Evolutionary conservation across 2,113 vertebrate genomes (phyloP), one percentile per base, ranked within the genome.

Genomic region (Camelus dromedarius): DNA sequence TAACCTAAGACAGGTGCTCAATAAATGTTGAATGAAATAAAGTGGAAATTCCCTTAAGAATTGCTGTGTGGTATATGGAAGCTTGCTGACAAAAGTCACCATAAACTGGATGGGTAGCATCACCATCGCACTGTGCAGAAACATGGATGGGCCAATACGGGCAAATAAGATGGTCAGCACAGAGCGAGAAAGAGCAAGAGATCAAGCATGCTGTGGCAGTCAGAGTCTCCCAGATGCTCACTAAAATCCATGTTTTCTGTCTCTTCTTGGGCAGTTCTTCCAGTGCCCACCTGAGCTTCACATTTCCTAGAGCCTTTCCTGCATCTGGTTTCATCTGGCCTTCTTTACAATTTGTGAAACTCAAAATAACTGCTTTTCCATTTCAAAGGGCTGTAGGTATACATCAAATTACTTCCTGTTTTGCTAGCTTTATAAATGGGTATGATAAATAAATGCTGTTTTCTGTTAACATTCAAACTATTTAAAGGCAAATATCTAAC

Each of bases 361-460:
- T 77, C 32, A 88, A 91, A 91, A 69, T 73, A 88, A 96, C 22
- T 58, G 24, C 32, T 83, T 62, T 79, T 88, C 66, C 8, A 80
- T 75, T 92, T 95, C 38, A 89, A 46, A 89, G 79, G 42, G 16
- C 14, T 80, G 24, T 70, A 32, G 28, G 7, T 60, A 64, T 32
- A 95, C 8, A 88, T 56, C 46, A 80, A 67, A 83, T 87, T 87
- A 88, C 76, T 85, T 93, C 35, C 72, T 86, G 5, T 82, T 92
- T 82, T 97, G 48, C 26, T 81, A 88, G 58, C 42, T 81, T 89
- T 72, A 79, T 14, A 50, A 91, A 60, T 69, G 15, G 22, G 8
- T 93, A 35, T 81, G 32, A 83, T 82, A 94, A 72, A 86, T 72
- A 94, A 95, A 93, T 69, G 18, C 12, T 73, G 19, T 46, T 95